These are phyloP conservation scores for Halictus quadricinctus DNA, from an alignment of 2,888 invertebrate genomes.

Conservation along the genomic window DNA sequence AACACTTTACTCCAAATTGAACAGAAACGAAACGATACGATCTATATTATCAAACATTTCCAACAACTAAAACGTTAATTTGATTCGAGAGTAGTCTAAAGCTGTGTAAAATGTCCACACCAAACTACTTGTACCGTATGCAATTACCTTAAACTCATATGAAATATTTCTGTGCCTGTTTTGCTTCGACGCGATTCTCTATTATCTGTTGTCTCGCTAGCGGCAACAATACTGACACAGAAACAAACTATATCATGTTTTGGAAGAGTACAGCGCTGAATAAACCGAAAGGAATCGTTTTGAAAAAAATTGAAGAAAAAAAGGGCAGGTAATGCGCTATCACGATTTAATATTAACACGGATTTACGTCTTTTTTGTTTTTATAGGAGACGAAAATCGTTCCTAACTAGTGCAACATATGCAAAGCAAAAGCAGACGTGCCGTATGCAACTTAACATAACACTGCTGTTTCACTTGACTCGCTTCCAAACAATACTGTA, in stretches of 20 bases:
- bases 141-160: conserved; percentile 89
- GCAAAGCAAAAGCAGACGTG: conserved; percentile 72
- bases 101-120: conserved; percentile 51
- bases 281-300: not conserved
- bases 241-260: conserved; percentile 66
- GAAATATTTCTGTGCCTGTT: conserved; percentile 90
- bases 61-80: conserved; percentile 32
- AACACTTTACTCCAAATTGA: not conserved
- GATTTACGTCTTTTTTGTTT: not conserved
- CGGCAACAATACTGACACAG: conserved; percentile 75
- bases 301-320: not conserved
- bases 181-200: conserved; percentile 81
- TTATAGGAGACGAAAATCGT: not conserved
- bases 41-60: not conserved
- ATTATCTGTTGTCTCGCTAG: conserved; percentile 73
- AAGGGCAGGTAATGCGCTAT: not conserved
- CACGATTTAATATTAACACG: not conserved
- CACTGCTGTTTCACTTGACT: conserved; percentile 61
- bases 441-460: conserved; percentile 66
- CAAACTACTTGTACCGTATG: conserved; percentile 63
- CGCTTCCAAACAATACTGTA: not conserved
- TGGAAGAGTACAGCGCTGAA: conserved; percentile 17
- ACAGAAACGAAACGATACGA: not conserved
- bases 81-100: conserved; percentile 3
- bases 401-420: conserved; percentile 36